phyloP scores from a whole-genome alignment of 2,113 vertebrate genomes.

The Terrapene triunguis region DNA sequence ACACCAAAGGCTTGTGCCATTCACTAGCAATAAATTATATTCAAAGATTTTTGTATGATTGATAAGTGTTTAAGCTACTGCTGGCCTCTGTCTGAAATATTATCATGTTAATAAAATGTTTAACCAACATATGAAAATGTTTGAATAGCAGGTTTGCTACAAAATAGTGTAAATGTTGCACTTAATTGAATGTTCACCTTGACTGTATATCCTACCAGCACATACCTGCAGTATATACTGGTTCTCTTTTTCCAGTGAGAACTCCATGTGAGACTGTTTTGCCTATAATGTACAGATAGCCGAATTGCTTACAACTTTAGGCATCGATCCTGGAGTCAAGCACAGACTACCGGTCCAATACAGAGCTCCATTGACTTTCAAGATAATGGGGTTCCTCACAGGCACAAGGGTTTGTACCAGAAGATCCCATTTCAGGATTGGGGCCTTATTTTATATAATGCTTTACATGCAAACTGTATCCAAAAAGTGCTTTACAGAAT shows the following conservation, averaged over 20 bases:
- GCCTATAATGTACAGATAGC: neutral
- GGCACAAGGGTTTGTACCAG: neutral
- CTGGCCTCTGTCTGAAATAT: neutral
- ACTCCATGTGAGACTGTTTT: neutral
- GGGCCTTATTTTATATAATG: neutral
- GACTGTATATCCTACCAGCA: neutral
- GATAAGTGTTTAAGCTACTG: neutral
- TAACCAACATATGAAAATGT: neutral
- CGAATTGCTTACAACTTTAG: neutral
- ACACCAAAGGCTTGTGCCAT: neutral
- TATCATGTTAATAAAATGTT: neutral
- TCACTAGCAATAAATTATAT: neutral
- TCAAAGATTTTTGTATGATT: rapidly evolving
- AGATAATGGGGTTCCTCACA: neutral
- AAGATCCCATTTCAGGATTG: neutral
- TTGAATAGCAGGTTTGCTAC: neutral
- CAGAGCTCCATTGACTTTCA: neutral
- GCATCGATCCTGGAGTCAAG: neutral
- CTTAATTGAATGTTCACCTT: neutral
- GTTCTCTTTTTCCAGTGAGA: neutral
- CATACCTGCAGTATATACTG: neutral
- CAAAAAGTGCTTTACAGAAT: neutral
- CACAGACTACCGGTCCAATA: neutral
- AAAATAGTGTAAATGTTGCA: neutral
- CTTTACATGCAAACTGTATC: neutral